phyloP scores from a whole-genome alignment of 1,140 invertebrate species.

The Lordiphosa stackelbergi region DNA sequence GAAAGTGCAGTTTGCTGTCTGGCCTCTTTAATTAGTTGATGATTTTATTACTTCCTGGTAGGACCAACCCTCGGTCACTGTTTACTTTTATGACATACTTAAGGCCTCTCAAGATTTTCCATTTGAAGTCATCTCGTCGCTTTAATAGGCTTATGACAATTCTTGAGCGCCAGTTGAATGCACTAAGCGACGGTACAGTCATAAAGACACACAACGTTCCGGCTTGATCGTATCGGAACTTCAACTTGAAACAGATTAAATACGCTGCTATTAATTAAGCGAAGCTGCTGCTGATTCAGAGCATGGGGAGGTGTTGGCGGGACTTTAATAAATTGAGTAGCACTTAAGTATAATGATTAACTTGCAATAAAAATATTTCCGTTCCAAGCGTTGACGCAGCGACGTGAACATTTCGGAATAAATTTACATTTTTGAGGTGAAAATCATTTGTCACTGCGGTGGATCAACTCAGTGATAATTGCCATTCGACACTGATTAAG shows the following conservation, averaged over 20 bases:
- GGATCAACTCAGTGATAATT: slow-evolving; percentile 29
- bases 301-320: neutral
- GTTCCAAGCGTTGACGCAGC: slow-evolving; percentile 33
- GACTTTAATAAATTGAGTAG: slow-evolving; percentile 44
- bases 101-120: slow-evolving; percentile 32
- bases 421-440: slow-evolving; percentile 51
- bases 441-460: slow-evolving; percentile 44
- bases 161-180: slow-evolving; percentile 64
- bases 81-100: slow-evolving; percentile 58
- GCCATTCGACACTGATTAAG: slow-evolving; percentile 19
- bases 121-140: slow-evolving; percentile 24
- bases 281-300: slow-evolving; percentile 42
- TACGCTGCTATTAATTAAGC: slow-evolving; percentile 63
- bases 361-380: slow-evolving; percentile 64
- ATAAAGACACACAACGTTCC: slow-evolving; percentile 20
- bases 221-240: slow-evolving; percentile 37
- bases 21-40: slow-evolving; percentile 64
- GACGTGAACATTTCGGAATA: slow-evolving; percentile 27
- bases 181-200: slow-evolving; percentile 38
- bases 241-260: slow-evolving; percentile 61
- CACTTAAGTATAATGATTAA: slow-evolving; percentile 49
- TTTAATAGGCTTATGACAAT: slow-evolving; percentile 72
- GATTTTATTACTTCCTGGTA: slow-evolving; percentile 67
- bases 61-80: slow-evolving; percentile 44
- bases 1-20: slow-evolving; percentile 19